Base-by-base conservation (phyloP, 2,113 vertebrate species). In the Pluvialis apricaria region DNA sequence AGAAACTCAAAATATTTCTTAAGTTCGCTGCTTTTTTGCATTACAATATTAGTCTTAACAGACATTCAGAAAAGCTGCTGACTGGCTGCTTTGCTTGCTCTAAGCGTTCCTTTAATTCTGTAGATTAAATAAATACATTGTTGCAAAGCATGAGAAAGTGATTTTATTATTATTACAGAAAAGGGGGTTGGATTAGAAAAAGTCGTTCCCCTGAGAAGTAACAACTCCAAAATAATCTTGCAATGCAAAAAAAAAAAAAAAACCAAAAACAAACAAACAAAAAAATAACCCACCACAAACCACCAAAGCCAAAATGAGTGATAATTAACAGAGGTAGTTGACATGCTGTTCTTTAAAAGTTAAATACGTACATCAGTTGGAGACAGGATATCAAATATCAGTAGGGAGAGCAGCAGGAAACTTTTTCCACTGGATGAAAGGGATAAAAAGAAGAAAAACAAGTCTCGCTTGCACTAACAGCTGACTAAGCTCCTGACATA, bases 381-480 rank as follows among this genome's bases (percentile, higher is more conserved):
- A 94, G 77, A 71, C 72, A 82, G 80, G 88, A 79, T 96, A 96
- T 96, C 88, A 92, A 95, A 76, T 95, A 92, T 96, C 95, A 76
- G 77, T 28, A 47, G 86, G 32, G 72, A 93, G 77, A 92, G 31
- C 86, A 88, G 86, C 76, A 82, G 94, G 88, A 91, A 96, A 91
- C 94, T 90, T 95, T 88, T 95, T 94, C 80, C 80, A 69, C 70
- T 82, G 90, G 40, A 78, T 94, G 94, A 94, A 93, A 92, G 55
- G 76, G 83, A 88, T 72, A 76, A 93, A 94, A 96, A 84, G 92
- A 90, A 94, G 85, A 86, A 96, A 96, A 96, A 94, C 90, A 96
- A 95, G 92, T 58, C 80, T 84, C 20, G 2, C 55, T 83, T 92
- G 49, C 55, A 10, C 17, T 62, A 95, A 81, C 62, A 95, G 96